Conservation (phyloP, 2,113 vertebrate genomes). For the Gasterosteus aculeatus region DNA sequence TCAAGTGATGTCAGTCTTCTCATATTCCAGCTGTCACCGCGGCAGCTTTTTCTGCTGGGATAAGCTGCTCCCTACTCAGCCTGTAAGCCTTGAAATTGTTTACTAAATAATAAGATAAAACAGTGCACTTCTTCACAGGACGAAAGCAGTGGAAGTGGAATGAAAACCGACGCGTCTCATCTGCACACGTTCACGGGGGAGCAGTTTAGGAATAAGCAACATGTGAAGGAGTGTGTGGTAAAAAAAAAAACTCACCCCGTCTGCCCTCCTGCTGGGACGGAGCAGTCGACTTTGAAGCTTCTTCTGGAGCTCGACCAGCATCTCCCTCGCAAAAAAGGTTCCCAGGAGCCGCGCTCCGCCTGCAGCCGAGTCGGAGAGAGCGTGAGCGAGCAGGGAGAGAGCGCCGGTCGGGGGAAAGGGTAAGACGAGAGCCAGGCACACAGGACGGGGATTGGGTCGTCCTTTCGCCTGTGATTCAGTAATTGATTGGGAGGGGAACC, state of each 20-base stretch:
- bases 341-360: conserved; percentile 55
- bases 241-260: conserved; percentile 31
- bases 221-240: conserved; percentile 32
- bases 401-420: conserved; percentile 44
- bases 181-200: conserved; percentile 43
- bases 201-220: conserved; percentile 30
- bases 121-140: conserved; percentile 51
- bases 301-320: conserved; percentile 58
- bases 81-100: conserved; percentile 51
- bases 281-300: conserved; percentile 71
- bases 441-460: conserved; percentile 60
- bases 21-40: conserved; percentile 61
- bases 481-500: conserved; percentile 65
- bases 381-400: conserved; percentile 45
- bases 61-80: conserved; percentile 46
- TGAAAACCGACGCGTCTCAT: conserved; percentile 51
- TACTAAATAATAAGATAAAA: conserved; percentile 64
- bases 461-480: conserved; percentile 64
- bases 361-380: conserved; percentile 49
- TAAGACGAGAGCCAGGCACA: conserved; percentile 58
- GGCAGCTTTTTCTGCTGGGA: conserved; percentile 34
- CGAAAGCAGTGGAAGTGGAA: conserved; percentile 40
- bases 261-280: conserved; percentile 52
- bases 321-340: conserved; percentile 44
- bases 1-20: conserved; percentile 65